A percentile compares a stretch with the other conserved stretches of the same genome.
Conservation (phyloP, 2,797 vertebrate species). For the Hemibagrus guttatus region DNA sequence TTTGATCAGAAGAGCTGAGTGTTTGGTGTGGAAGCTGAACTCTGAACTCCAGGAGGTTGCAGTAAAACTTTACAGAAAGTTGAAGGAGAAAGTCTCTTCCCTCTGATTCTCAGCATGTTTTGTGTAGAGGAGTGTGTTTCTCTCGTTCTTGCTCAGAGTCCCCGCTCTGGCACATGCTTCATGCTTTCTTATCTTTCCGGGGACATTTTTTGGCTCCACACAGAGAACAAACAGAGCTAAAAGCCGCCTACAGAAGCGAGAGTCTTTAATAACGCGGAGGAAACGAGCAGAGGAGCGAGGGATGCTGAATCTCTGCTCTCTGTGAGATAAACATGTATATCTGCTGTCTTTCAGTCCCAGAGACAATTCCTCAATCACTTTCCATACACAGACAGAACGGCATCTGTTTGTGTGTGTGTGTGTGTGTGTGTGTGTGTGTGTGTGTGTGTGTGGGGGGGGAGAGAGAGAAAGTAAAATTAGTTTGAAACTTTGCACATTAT, state of each 20-base stretch:
- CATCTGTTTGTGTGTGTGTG: not conserved
- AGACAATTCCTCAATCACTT: constrained; percentile 6
- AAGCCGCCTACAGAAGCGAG: not conserved
- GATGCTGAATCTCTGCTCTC: not conserved
- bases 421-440: not conserved
- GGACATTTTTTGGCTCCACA: constrained; percentile 12
- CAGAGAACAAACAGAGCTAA: not conserved
- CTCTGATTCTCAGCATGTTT: not conserved
- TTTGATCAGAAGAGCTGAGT: not conserved
- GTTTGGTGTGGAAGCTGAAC: not conserved
- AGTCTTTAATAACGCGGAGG: not conserved
- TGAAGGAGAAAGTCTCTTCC: not conserved
- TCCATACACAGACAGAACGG: not conserved
- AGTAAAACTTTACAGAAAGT: not conserved
- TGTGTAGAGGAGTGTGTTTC: not conserved
- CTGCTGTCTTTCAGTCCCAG: not conserved
- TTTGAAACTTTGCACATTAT: not conserved
- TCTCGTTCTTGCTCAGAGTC: not conserved
- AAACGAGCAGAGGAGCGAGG: not conserved
- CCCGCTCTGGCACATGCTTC: not conserved
- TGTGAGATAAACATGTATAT: constrained; percentile 5
- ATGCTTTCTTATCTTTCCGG: not conserved
- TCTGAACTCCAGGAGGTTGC: not conserved
- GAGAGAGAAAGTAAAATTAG: not conserved
- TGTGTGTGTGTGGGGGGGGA: not conserved